Conservation (phyloP, 2,888 invertebrate species). For the Ophion slaviceki region DNA sequence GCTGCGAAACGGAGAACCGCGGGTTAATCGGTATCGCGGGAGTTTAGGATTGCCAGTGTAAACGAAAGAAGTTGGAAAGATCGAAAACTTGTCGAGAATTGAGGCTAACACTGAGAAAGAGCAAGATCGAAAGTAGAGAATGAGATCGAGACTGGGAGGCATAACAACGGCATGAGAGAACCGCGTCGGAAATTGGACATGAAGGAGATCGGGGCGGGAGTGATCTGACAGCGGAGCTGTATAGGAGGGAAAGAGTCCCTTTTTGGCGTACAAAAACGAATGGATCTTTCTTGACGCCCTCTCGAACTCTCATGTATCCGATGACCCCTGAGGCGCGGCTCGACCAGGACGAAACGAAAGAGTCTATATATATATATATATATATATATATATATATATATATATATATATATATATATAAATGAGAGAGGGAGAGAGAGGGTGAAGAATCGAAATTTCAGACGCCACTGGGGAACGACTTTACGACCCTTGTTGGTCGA, state of each 20-base stretch:
- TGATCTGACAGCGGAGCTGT: constrained; percentile 35
- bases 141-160: constrained; percentile 15
- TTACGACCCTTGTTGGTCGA: constrained; percentile 63
- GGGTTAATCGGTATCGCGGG: constrained; percentile 68
- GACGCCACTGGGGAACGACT: constrained; percentile 55
- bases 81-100: constrained; percentile 16
- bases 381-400: constrained; percentile 12
- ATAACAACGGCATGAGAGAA: constrained; percentile 20
- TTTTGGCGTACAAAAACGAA: constrained; percentile 42
- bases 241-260: constrained; percentile 15
- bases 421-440: constrained; percentile 25
- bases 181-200: constrained; percentile 47
- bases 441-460: constrained; percentile 53
- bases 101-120: constrained; percentile 3
- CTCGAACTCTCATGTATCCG: constrained; percentile 57
- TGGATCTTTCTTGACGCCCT: constrained; percentile 44
- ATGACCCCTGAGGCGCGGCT: constrained; percentile 57
- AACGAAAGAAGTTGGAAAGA: constrained; percentile 39
- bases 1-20: constrained; percentile 69
- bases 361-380: too few species aligned
- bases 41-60: constrained; percentile 46
- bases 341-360: constrained; percentile 41
- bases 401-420: too few species aligned
- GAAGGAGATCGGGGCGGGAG: constrained; percentile 26
- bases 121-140: constrained; percentile 46